Evolutionary conservation across 1,140 invertebrate genomes (phyloP), one percentile per base, ranked within the genome.

Genomic region (Euschistus heros): DNA sequence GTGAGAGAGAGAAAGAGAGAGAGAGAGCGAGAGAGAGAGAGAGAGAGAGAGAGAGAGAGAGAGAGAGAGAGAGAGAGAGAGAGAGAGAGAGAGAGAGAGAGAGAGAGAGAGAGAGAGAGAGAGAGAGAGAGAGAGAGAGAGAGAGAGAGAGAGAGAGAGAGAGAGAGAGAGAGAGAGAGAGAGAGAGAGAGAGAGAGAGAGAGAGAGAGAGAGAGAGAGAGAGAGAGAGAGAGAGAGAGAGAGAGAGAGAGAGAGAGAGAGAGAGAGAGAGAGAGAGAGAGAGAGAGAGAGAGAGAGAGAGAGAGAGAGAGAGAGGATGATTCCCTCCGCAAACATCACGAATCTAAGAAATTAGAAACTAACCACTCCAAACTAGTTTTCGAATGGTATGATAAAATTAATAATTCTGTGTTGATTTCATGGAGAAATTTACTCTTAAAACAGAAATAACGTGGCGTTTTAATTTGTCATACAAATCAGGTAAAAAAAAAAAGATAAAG

Each of bases 181-280:
- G 42, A 63, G 42, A 52, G 47, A 63, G 33, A 63, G 47, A 52
- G 47, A 63, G 62, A 63, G 47, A 47, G 22, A 63, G 47, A 63
- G 62, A 63, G 26, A 47, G 42, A 46, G 37, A 64, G 52, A 54
- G 52, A 64, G 63, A 64, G 52, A 54, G 52, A 54, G 63, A 64
- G 27, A 33, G 52, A 64, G 63, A 64, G 52, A 54, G 52, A 64
- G 63, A 64, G 52, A 54, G 46, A 64, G 42, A 46, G 27, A 26
- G 46, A 54, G 52, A 46, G 42, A 64, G 46, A 54, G 27, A 46
- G 42, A 64, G 46, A 47, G 62, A 64, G 37, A 64, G 47, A 52
- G 47, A 64, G 62, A 64, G 30, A 14, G 26, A 33, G 60, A 62
- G 27, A 33, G 60, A 62, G 15, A 10, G 27, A 62, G 13, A 62